Evolutionary conservation across 2,888 invertebrate genomes (phyloP).

Genomic region (Lepas anatifera): DNA sequence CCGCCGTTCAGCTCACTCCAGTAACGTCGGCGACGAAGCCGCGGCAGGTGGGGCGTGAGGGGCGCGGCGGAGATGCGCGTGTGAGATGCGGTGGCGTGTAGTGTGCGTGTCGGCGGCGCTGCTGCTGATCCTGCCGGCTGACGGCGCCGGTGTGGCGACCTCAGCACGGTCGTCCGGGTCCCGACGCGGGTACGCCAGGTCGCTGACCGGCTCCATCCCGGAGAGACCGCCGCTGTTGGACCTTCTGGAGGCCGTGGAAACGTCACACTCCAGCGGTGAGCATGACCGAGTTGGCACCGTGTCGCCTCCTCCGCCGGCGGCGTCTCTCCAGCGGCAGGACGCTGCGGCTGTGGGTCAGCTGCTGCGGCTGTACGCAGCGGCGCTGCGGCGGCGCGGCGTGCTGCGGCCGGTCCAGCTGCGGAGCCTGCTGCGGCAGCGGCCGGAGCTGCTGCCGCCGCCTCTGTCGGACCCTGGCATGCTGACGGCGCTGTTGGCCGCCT

Average conservation of each 20-base stretch:
- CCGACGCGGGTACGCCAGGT: no score
- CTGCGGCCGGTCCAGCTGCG: neutral
- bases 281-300: no score
- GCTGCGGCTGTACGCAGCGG: neutral
- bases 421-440: neutral
- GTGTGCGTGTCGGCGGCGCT: neutral
- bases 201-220: no score
- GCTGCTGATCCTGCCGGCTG: neutral
- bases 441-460: neutral
- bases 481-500: neutral
- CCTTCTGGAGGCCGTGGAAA: no score
- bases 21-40: constrained; percentile 16
- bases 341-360: no score
- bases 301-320: neutral
- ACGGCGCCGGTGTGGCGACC: neutral
- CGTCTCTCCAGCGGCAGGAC: no score
- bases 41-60: constrained; percentile 17
- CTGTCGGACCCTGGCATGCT: neutral
- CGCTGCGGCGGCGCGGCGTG: neutral
- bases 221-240: no score
- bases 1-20: constrained; percentile 17
- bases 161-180: no score
- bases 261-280: no score
- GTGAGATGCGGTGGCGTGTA: neutral
- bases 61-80: neutral